These are phyloP conservation scores for Tetragonula carbonaria DNA, from an alignment of 2,888 invertebrate species.

Conservation along the genomic window DNA sequence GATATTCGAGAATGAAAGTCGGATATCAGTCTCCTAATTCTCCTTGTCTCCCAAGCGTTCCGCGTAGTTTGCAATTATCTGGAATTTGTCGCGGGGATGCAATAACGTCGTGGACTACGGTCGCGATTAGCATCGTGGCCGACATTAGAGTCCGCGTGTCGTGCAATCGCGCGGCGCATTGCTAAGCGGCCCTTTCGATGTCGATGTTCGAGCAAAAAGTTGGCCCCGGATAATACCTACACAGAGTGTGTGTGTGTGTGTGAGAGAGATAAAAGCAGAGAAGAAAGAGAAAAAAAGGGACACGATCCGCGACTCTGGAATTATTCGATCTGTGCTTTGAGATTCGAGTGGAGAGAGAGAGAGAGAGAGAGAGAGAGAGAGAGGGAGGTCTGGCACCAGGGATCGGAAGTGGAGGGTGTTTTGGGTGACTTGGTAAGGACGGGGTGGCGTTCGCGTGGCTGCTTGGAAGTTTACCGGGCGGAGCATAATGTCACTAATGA, in stretches of 20 bases:
- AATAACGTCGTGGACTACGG: neutral
- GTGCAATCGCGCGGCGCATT: slow-evolving; percentile 36
- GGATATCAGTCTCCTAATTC: neutral
- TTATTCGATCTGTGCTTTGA: slow-evolving; percentile 58
- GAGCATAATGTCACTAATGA: slow-evolving; percentile 77
- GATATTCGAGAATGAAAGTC: neutral
- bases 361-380: too few relatives aligned
- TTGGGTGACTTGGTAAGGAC: slow-evolving; percentile 38
- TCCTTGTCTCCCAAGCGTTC: neutral
- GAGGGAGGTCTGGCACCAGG: neutral
- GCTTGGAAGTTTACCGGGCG: slow-evolving; percentile 71
- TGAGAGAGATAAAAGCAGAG: neutral
- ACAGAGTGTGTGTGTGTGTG: too few relatives aligned
- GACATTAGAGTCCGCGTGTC: slow-evolving; percentile 18
- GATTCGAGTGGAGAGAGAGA: slow-evolving; percentile 43
- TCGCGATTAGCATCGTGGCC: neutral
- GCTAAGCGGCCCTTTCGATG: slow-evolving; percentile 29
- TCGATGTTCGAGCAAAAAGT: slow-evolving; percentile 32
- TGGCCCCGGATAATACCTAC: slow-evolving; percentile 34
- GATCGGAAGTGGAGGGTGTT: slow-evolving; percentile 20
- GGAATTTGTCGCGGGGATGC: slow-evolving; percentile 10
- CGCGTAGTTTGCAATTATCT: slow-evolving; percentile 6
- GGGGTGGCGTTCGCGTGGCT: slow-evolving; percentile 67
- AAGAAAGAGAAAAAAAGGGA: slow-evolving; percentile 19
- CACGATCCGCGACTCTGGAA: slow-evolving; percentile 51